A percentile compares a stretch with the other conserved stretches of the same genome.
Evolutionary conservation across 2,113 vertebrate species (phyloP).

Genomic region (Anarhynchus alexandrinus): DNA sequence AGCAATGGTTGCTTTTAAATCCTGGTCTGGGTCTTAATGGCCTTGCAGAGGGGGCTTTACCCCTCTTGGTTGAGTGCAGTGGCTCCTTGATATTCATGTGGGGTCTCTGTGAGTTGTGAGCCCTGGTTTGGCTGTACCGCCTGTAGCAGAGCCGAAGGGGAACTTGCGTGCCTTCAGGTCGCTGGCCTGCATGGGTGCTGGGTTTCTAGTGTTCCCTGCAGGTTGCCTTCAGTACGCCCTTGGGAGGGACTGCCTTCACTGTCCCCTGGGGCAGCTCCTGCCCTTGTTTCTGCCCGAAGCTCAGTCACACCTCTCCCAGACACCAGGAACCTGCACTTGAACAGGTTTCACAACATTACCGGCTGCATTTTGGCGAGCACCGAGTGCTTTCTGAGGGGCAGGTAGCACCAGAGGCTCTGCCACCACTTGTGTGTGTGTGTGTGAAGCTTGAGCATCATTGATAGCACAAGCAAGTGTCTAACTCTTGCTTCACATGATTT

Average conservation of each 20-base stretch:
- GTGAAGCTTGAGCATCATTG: neutral
- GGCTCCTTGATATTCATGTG: neutral
- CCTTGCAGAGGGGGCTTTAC: neutral
- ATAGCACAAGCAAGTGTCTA: neutral
- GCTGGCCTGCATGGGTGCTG: neutral
- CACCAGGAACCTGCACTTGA: neutral
- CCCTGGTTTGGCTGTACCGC: fast-evolving
- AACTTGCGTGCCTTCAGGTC: neutral
- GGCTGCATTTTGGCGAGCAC: neutral
- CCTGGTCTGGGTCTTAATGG: neutral
- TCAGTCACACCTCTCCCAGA: neutral
- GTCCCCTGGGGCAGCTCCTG: neutral
- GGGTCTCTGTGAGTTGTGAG: neutral
- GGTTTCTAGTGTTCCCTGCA: neutral
- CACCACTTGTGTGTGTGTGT: fast-evolving
- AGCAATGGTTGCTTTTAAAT: fast-evolving
- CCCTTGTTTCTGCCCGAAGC: neutral
- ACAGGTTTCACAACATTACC: neutral
- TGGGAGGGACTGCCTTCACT: neutral
- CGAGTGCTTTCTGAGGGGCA: neutral
- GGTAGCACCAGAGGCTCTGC: neutral
- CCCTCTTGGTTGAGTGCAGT: too few species aligned
- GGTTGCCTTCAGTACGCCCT: neutral
- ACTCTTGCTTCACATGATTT: neutral
- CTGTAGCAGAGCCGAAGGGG: neutral